phyloP scores from a whole-genome alignment of 2,113 vertebrate species.

The Zosterops lateralis region DNA sequence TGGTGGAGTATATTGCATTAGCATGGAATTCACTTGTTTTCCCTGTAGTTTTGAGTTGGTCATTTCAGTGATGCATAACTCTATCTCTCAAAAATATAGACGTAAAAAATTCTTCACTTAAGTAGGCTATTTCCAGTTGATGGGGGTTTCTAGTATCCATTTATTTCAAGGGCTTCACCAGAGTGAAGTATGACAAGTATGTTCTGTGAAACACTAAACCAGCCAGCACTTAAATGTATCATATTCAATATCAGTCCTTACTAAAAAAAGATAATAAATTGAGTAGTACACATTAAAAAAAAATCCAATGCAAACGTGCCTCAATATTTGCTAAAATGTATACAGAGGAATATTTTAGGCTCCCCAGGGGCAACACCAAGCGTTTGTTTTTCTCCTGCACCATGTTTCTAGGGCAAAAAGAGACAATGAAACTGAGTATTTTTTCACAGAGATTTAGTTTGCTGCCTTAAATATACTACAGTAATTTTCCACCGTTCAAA shows the following conservation, averaged over 20 bases:
- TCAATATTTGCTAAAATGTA: not conserved
- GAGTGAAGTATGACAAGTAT: accelerated
- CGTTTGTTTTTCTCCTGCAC: not conserved
- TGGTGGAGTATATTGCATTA: not conserved
- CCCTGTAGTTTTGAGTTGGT: not conserved
- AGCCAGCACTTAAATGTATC: not conserved
- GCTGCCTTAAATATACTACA: not conserved
- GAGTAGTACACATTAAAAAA: accelerated
- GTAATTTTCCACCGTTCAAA: not conserved
- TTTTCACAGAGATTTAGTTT: not conserved
- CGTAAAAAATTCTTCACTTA: not conserved
- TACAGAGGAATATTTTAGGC: accelerated
- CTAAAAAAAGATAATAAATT: not conserved
- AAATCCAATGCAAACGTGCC: accelerated
- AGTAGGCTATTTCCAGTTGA: no score
- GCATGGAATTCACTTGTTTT: not conserved
- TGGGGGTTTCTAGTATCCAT: not conserved
- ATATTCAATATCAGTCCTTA: not conserved
- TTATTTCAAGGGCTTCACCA: not conserved
- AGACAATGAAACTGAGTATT: accelerated
- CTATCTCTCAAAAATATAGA: not conserved
- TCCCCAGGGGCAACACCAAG: not conserved
- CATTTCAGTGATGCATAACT: not conserved
- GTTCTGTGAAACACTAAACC: not conserved
- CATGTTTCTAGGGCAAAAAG: not conserved